Conservation (phyloP, 2,888 invertebrate species). For the Osedax fenrisi region DNA sequence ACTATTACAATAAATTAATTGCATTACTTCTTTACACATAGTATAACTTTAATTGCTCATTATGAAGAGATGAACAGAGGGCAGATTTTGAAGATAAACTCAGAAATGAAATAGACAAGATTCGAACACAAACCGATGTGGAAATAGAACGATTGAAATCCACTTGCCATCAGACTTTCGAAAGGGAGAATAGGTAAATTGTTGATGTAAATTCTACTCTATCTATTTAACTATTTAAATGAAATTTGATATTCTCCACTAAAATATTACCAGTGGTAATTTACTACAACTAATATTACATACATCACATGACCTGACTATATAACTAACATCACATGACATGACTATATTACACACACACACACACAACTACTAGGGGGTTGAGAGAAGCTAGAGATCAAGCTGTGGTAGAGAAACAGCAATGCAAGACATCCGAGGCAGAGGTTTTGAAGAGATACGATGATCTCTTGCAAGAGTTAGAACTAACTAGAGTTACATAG, state of each 20-base stretch:
- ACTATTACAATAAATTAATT: too few species aligned
- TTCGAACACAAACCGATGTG: constrained; percentile 43
- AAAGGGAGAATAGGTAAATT: constrained; percentile 49
- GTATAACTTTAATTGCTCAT: too few species aligned
- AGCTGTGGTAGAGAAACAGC: constrained; percentile 46
- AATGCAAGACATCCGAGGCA: constrained; percentile 41
- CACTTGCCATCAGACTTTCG: constrained; percentile 48
- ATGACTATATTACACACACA: too few species aligned
- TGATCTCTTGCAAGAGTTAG: constrained; percentile 45
- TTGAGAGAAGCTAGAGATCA: constrained; percentile 47
- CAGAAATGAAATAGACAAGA: constrained; percentile 45
- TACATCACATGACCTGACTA: too few species aligned
- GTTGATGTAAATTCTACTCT: too few species aligned
- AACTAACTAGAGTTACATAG: constrained; percentile 17
- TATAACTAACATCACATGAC: too few species aligned
- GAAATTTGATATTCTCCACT: too few species aligned
- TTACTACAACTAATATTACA: too few species aligned
- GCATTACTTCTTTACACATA: too few species aligned
- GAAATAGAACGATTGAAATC: constrained; percentile 48
- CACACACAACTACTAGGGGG: too few species aligned
- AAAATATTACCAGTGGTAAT: too few species aligned
- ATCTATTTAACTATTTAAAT: too few species aligned
- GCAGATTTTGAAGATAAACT: constrained; percentile 48
- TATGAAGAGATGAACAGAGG: constrained; percentile 50
- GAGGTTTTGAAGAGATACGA: constrained; percentile 46